A percentile compares a stretch with the other conserved stretches of the same genome.
Evolutionary conservation across 2,113 vertebrate genomes (phyloP).

Genomic region (Lanius collurio): DNA sequence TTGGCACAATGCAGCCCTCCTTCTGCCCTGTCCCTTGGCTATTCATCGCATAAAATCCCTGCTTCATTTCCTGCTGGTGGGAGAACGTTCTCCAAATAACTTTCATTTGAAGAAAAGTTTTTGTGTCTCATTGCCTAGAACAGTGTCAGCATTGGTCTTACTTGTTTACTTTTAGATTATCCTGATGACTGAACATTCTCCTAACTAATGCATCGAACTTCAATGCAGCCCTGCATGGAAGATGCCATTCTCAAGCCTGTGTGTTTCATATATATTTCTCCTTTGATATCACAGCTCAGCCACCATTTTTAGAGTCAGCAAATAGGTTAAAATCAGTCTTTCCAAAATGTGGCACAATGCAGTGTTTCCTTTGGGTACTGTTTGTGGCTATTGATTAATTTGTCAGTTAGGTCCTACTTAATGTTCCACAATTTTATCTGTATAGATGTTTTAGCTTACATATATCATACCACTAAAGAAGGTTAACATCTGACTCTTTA

Average conservation of each 20-base stretch:
- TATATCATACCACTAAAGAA: background rate
- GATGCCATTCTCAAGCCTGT: background rate
- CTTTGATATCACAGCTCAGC: background rate
- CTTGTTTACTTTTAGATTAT: background rate
- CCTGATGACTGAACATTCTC: background rate
- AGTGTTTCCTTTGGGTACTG: background rate
- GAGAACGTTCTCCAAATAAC: background rate
- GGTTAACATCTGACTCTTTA: background rate
- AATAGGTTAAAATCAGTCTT: background rate
- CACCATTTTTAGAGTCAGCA: background rate
- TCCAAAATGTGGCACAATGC: background rate
- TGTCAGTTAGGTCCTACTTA: accelerated
- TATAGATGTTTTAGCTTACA: background rate
- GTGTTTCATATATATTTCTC: background rate
- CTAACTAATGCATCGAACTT: background rate
- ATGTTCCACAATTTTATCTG: background rate
- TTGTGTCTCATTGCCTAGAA: background rate
- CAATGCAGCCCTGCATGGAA: background rate
- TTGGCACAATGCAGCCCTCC: background rate
- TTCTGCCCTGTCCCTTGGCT: background rate
- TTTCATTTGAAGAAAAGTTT: background rate
- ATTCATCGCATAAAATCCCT: background rate
- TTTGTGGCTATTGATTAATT: background rate
- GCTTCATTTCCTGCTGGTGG: background rate
- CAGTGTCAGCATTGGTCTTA: background rate